Evolutionary conservation across 2,888 invertebrate genomes (phyloP).

Genomic region (Helleia helle): DNA sequence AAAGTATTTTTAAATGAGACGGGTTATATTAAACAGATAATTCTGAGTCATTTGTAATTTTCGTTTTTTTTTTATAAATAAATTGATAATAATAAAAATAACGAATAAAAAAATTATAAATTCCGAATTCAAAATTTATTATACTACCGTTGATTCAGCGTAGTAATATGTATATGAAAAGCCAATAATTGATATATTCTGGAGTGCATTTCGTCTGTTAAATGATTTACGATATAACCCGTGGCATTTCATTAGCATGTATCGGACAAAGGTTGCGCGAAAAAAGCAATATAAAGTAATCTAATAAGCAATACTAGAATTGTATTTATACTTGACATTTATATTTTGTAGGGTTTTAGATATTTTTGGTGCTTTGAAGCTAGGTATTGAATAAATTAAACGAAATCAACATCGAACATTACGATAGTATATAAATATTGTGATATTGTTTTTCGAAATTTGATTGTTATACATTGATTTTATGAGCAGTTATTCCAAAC

Average conservation of each 20-base stretch:
- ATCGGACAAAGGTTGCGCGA: slow-evolving; percentile 54
- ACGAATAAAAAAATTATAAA: too few relatives aligned
- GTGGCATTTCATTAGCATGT: neutral
- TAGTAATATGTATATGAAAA: too few relatives aligned
- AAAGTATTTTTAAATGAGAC: neutral
- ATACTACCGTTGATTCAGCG: too few relatives aligned
- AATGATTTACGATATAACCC: neutral
- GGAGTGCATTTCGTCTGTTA: neutral
- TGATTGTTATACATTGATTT: slow-evolving; percentile 24
- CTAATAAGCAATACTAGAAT: slow-evolving; percentile 64
- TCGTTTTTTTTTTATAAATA: too few relatives aligned
- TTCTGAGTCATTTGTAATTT: too few relatives aligned
- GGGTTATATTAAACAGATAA: neutral
- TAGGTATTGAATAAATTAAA: slow-evolving; percentile 40
- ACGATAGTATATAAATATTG: slow-evolving; percentile 32
- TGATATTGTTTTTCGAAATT: slow-evolving; percentile 33
- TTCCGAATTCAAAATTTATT: too few relatives aligned
- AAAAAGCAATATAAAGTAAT: slow-evolving; percentile 66
- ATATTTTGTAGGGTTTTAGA: slow-evolving; percentile 53
- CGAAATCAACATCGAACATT: slow-evolving; percentile 61
- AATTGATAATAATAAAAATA: too few relatives aligned
- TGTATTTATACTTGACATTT: slow-evolving; percentile 39
- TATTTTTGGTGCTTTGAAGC: slow-evolving; percentile 62
- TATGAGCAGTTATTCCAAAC: slow-evolving; percentile 14
- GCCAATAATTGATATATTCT: too few relatives aligned